Conservation (phyloP, 2,113 vertebrate species). For the Anolis sagrei region DNA sequence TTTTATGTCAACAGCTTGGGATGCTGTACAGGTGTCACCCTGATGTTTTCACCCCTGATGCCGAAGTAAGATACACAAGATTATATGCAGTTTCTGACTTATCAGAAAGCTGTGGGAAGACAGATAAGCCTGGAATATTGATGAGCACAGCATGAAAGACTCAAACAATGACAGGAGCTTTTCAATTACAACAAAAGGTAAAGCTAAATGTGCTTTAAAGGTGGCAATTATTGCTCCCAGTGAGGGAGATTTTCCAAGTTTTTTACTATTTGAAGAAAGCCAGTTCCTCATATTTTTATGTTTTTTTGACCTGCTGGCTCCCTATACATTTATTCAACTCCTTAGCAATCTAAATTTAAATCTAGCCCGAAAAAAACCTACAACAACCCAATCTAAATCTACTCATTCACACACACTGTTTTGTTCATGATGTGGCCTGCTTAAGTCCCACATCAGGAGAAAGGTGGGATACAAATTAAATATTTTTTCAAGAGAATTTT, state of each 20-base stretch:
- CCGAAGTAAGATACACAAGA: constrained; percentile 18
- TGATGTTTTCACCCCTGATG: not conserved
- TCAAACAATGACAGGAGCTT: not conserved
- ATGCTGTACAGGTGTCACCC: not conserved
- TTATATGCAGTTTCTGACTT: constrained; percentile 28
- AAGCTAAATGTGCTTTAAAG: not conserved
- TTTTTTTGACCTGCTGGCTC: not conserved
- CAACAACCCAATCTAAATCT: not conserved
- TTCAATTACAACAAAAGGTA: not conserved
- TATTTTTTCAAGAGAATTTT: not conserved
- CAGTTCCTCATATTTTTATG: not conserved
- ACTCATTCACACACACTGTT: not conserved
- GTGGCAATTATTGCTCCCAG: not conserved
- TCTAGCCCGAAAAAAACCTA: no score
- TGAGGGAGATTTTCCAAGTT: not conserved
- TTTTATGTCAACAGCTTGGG: not conserved
- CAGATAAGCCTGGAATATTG: constrained; percentile 16
- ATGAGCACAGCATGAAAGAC: constrained; percentile 1
- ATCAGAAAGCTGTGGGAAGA: constrained; percentile 5
- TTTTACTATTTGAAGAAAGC: not conserved
- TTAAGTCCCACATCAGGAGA: no score
- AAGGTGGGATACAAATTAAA: no score
- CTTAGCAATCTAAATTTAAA: not conserved
- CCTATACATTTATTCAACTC: not conserved
- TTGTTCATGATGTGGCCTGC: not conserved